Evolutionary conservation across 2,113 vertebrate species (phyloP), one percentile per base, ranked within the genome.

Genomic region (Crotalus viridis): DNA sequence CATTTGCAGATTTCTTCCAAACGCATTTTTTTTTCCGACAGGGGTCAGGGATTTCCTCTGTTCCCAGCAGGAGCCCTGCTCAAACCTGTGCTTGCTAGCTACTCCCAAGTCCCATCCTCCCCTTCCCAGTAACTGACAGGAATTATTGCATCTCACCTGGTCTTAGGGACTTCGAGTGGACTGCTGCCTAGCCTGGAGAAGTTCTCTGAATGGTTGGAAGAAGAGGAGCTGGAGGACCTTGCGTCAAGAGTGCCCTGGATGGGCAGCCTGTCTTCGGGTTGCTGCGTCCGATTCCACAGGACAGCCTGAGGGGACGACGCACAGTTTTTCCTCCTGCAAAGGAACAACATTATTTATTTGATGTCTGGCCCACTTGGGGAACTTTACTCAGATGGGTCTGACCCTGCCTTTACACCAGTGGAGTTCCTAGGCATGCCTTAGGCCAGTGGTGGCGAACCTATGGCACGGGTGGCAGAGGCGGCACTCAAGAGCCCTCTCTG

Each of bases 191-290:
- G 97, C 92, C 98, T 98, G 48, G 98, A 97, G 95, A 98, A 97
- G 90, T 96, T 97, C 92, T 99, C 99, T 57, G 99, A 99, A 89
- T 99, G 98, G 96, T 98, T 99, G 81, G 99, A 99, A 85, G 99
- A 99, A 3, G 99, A 99, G 43, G 99, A 99, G 95, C 99, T 99
- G 94, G 98, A 99, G 93, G 98, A 99, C 95, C 97, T 98, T 85
- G 98, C 98, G 94, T 99, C 99, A 0, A 91, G 89, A 86, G 97
- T 88, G 5, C 96, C 96, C 0, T 97, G 95, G 59, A 98, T 97
- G 91, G 96, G 96, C 89, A 98, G 92, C 91, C 97, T 97, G 89
- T 99, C 99, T 24, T 99, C 99, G 5, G 95, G 54, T 88, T 96
- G 97, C 94, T 97, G 97, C 0, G 97, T 95, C 91, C 98, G 98